Evolutionary conservation across 1,140 invertebrate species (phyloP).

Genomic region (Venustaconcha ellipsiformis): DNA sequence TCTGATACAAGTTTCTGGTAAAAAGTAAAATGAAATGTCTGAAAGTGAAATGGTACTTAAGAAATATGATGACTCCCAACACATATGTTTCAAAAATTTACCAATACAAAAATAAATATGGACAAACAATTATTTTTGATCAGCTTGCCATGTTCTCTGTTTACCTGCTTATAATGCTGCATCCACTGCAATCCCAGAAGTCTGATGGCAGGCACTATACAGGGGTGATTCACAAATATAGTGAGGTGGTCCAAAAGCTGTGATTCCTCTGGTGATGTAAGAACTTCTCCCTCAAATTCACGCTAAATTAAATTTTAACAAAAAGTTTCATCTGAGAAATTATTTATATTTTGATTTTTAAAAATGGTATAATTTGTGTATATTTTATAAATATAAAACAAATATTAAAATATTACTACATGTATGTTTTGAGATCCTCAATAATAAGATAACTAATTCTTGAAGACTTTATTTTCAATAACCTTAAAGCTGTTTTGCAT

Average conservation of each 20-base stretch:
- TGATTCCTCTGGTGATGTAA: conserved; percentile 45
- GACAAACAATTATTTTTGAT: not conserved
- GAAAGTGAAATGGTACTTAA: not conserved
- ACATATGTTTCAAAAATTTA: too few species aligned
- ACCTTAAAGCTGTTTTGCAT: too few species aligned
- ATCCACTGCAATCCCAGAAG: conserved; percentile 50
- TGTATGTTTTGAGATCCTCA: too few species aligned
- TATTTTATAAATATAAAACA: too few species aligned
- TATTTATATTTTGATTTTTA: too few species aligned
- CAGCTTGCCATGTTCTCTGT: not conserved
- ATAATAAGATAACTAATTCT: too few species aligned
- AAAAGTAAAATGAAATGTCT: not conserved
- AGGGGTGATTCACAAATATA: conserved; percentile 41
- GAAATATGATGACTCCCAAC: too few species aligned
- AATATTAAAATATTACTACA: too few species aligned
- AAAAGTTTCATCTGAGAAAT: not conserved
- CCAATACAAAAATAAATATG: not conserved
- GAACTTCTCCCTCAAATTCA: conserved; percentile 48
- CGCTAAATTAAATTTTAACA: conserved; percentile 26
- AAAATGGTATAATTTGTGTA: too few species aligned
- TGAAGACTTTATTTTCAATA: too few species aligned
- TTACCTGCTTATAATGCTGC: conserved; percentile 35
- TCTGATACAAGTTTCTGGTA: not conserved
- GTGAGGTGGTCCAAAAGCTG: conserved; percentile 37
- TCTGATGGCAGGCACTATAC: conserved; percentile 43